Evolutionary conservation across 2,113 vertebrate species (phyloP), one percentile per base, ranked within the genome.

Genomic region (Lanius ludovicianus): DNA sequence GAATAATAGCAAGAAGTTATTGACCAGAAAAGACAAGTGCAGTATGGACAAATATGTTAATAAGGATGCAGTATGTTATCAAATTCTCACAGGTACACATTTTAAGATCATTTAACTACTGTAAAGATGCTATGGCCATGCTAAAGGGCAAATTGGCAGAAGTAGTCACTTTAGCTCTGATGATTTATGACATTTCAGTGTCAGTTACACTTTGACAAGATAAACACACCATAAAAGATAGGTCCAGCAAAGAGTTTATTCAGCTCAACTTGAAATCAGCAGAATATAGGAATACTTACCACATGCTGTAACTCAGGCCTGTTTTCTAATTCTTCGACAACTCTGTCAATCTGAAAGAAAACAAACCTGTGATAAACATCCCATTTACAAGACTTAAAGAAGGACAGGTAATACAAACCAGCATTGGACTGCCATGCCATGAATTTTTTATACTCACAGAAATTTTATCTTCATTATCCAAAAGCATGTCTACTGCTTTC

Each of bases 401-500:
- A 52, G 33, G 28, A 63, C 0, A 1, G 30, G 37, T 28, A 84
- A 62, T 11, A 39, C 10, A 68, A 71, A 27, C 28, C 74, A 75
- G 27, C 47, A 47, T 2, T 41, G 33, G 62, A 82, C 25, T 69
- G 16, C 15, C 33, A 63, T 5, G 30, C 13, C 56, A 74, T 39
- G 22, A 87, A 84, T 86, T 53, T 37, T 33, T 60, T 53, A 92
- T 95, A 98, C 99, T 98, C 96, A 99, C 99, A 1, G 99, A 99
- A 98, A 99, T 99, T 98, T 99, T 99, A 97, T 99, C 99, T 98
- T 99, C 99, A 13, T 99, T 99, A 97, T 99, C 99, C 96, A 99
- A 98, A 96, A 99, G 98, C 99, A 99, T 99, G 96, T 99, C 99
- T n/a, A 99, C 99, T 11, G 99, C 99, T 99, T 99, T 99, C 99